These are phyloP conservation scores for Tetraodon nigroviridis DNA, from an alignment of 2,113 vertebrate species.

Conservation along the genomic window DNA sequence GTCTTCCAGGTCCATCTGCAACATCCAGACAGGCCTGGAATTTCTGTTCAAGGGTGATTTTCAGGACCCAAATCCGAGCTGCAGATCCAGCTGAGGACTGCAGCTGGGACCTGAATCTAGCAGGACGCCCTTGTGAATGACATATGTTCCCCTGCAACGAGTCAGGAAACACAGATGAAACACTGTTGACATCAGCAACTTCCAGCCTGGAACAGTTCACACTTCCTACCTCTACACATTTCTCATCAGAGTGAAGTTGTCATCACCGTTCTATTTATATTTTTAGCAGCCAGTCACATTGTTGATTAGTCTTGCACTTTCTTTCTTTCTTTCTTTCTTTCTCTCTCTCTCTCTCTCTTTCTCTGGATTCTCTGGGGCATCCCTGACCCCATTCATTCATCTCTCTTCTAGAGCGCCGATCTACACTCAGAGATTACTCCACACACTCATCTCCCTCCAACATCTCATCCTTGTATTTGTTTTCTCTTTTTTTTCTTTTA, in stretches of 20 bases:
- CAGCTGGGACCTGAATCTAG: too few species aligned
- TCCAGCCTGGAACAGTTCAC: neutral
- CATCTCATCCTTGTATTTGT: slow-evolving; percentile 49
- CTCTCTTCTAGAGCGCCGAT: slow-evolving; percentile 59
- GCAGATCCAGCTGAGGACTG: too few species aligned
- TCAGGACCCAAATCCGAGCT: too few species aligned
- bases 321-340: too few species aligned
- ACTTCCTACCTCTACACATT: neutral
- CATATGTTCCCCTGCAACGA: too few species aligned
- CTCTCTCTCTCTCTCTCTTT: slow-evolving; percentile 19
- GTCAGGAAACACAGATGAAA: too few species aligned
- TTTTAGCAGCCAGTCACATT: slow-evolving; percentile 17
- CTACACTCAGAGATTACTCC: slow-evolving; percentile 62
- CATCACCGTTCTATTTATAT: neutral
- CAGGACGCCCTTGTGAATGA: too few species aligned
- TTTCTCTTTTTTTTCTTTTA: slow-evolving; percentile 46
- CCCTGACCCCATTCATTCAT: slow-evolving; percentile 75
- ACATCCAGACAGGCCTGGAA: too few species aligned
- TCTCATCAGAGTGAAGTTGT: neutral
- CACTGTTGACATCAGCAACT: too few species aligned
- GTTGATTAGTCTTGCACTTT: slow-evolving; percentile 33
- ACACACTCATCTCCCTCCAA: slow-evolving; percentile 43
- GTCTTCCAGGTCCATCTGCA: too few species aligned
- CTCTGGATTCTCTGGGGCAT: slow-evolving; percentile 65
- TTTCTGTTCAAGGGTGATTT: too few species aligned